Base-by-base conservation (phyloP, 2,113 vertebrate species). In the Nycticebus coucang region DNA sequence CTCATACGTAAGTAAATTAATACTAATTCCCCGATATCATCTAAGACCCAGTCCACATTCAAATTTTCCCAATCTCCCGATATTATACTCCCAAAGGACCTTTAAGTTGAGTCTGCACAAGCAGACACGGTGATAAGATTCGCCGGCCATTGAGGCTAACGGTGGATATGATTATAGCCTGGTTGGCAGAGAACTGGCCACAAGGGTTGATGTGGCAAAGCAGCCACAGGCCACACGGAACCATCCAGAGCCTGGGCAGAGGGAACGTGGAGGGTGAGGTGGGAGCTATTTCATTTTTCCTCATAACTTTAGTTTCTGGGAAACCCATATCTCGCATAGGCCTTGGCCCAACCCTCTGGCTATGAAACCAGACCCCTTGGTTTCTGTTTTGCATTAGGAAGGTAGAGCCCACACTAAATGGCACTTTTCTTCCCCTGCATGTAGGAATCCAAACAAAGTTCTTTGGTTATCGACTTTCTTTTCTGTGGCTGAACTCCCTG, bases 181-280 rank as follows among this genome's bases (percentile, higher is more conserved):
- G 59, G 83, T 30, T 28, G 8, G 22, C 87, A 64, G 35, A 84
- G 45, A 50, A 35, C 66, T 3, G 50, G 33, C 45, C 66, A 33
- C 7, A 15, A 4, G 59, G 57, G n/a, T 6, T 2, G n/a, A 19
- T 72, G 11, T 5, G 1, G 33, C 64, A 24, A 11, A 45, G 21
- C 0, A 22, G 1, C 1, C 10, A 35, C 7, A 24, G 57, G 30
- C 18, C 24, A 1, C 55, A 7, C 55, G n/a, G 24, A 2, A 3
- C 53, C 24, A 62, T 22, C 13, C 2, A 0, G 35, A 24, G 60
- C 10, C 81, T 53, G 30, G 84, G 69, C 37, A 41, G 24, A 24
- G 33, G 33, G 15, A 21, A 33, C 13, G 24, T 62, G 59, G 24
- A 9, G 60, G 60, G 22, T 0, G 5, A 0, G 5, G 35, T 7